These are phyloP conservation scores for Pemphigus obesinymphae DNA, from an alignment of 1,140 invertebrate species.

Conservation along the genomic window DNA sequence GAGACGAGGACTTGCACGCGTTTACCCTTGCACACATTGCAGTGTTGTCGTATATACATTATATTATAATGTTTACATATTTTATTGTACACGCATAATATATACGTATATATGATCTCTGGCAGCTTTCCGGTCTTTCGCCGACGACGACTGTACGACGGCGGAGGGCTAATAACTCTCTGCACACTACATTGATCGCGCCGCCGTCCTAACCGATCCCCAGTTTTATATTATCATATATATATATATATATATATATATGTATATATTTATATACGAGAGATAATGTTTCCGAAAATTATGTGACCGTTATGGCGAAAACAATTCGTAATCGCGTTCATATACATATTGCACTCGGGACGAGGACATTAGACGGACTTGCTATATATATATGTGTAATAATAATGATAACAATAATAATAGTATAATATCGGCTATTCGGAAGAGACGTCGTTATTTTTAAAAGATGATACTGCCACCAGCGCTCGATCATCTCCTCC, in stretches of 20 bases:
- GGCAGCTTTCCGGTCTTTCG: neutral
- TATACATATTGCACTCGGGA: neutral
- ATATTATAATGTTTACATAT: constrained; percentile 1
- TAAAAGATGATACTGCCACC: neutral
- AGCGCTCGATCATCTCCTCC: neutral
- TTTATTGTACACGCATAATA: neutral
- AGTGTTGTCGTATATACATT: neutral
- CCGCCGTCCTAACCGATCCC: neutral
- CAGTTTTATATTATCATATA: no score
- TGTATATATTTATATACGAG: neutral
- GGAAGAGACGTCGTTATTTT: constrained; percentile 17
- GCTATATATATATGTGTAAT: neutral
- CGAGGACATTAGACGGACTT: neutral
- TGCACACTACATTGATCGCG: constrained; percentile 13
- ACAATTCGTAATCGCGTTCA: neutral
- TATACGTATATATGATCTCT: neutral
- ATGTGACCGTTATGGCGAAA: constrained; percentile 18
- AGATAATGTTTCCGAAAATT: constrained; percentile 27
- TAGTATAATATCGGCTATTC: constrained; percentile 8
- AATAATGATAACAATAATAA: neutral
- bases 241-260: no score
- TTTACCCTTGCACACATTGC: neutral
- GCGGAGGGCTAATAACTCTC: neutral
- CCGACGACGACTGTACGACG: neutral
- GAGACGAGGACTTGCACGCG: no score